Evolutionary conservation across 2,113 vertebrate species (phyloP), one percentile per base, ranked within the genome.

Genomic region (Zosterops pallidus): DNA sequence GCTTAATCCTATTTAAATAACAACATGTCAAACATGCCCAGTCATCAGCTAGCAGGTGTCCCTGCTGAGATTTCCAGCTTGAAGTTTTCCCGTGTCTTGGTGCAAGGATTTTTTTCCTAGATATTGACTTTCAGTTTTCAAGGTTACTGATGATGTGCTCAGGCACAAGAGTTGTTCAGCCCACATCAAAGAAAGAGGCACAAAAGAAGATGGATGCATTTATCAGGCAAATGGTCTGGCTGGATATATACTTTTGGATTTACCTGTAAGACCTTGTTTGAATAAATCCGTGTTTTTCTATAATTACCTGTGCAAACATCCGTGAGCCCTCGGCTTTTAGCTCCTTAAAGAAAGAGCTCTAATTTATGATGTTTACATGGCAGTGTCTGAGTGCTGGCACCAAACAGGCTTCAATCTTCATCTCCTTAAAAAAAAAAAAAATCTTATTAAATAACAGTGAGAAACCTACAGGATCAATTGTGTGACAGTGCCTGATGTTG

Each of bases 111-210:
- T 96, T 97, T 42, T 49, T 9, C n/a, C 93, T 89, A 97, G 96
- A 97, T 97, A 98, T 95, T 98, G 97, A 97, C 96, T 97, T 97
- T 94, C 70, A 75, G 82, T 95, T 97, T 97, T 97, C 97, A 97
- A 97, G 97, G 96, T 98, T 97, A 94, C 95, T 64, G 92, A 87
- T 96, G 95, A 92, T 92, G 88, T 95, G 60, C 86, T 96, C 71
- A 76, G 76, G 78, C 86, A 94, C 89, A 86, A 44, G 91, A 94
- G 94, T 86, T 97, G 71, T 83, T 97, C 95, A 88, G 85, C 84
- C 78, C 95, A 86, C 86, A 60, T 95, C 94, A 97, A 94, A 74
- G 96, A 96, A 95, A 97, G 79, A 96, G 86, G 78, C 95, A 96
- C 91, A 83, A 95, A 96, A 92, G 95, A 96, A 98, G 97, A 97